Base-by-base conservation (phyloP, 2,113 vertebrate species). In the Anoplopoma fimbria region DNA sequence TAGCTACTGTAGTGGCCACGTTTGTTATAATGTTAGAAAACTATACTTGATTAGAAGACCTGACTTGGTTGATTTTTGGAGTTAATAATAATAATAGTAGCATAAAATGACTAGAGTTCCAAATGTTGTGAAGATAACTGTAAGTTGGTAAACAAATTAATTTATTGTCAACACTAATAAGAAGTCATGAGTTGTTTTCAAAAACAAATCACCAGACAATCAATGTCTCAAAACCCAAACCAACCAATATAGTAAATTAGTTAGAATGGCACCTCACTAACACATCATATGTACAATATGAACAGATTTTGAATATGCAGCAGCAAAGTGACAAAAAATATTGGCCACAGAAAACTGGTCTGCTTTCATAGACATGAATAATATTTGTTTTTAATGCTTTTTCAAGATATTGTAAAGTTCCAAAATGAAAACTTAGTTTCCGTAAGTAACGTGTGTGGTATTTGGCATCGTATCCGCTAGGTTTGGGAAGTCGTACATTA, bases 401-500 rank as follows among this genome's bases (percentile, higher is more conserved):
- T 80, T 51, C 75, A 64, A 3, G 1, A 57, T 38, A 69, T 55
- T 57, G 29, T 73, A 40, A 70, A 78, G 17, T 23, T 71, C 57
- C 36, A 33, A 58, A 77, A 51, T 64, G 4, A 69, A 25, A 15
- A 51, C 29, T 31, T 42, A n/a, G 29, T 61, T 85, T 62, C 70
- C 61, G 12, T 58, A 62, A 62, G 27, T 79, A 64, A 75, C 47
- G 27, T 72, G 14, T 70, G 70, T 63, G 33, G 49, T 72, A 21
- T 77, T 55, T 86, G 73, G 72, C 76, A 38, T 9, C 4, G 27
- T 40, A 9, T 71, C 13, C 19, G 1, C 40, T 25, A 67, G 63
- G 71, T 89, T 82, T 88, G 62, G 63, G 63, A 83, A 88, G 69
- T 82, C 63, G 21, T 47, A 58, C 61, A 23, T 49, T 51, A 17